A percentile compares a stretch with the other conserved stretches of the same genome.
Conservation (phyloP, 2,113 vertebrate species). For the Lasiurus cinereus region DNA sequence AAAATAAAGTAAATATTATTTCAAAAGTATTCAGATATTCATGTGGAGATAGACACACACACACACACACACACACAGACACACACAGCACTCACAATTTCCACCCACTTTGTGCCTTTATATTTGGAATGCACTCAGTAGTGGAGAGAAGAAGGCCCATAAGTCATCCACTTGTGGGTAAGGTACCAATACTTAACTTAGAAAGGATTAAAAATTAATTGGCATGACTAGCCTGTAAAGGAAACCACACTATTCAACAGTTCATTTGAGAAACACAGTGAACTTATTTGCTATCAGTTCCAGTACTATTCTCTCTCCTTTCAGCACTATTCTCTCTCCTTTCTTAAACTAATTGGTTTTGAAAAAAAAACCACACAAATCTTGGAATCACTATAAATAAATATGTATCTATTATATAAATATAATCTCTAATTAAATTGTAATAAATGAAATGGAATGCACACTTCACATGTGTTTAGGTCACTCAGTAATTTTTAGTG, state of each 20-base stretch:
- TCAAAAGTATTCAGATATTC: background rate
- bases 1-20: background rate
- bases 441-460: conserved; percentile 32
- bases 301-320: background rate
- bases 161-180: background rate
- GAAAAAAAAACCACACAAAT: background rate
- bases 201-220: conserved; percentile 29
- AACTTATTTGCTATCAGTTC: background rate
- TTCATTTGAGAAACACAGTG: conserved; percentile 3
- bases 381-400: conserved; percentile 8
- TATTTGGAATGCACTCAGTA: background rate
- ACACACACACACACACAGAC: background rate
- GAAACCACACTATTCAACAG: background rate
- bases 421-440: conserved; percentile 3
- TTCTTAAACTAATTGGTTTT: conserved; percentile 1
- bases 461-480: conserved; percentile 19
- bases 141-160: background rate
- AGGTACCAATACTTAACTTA: conserved; percentile 9
- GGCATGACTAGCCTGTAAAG: background rate
- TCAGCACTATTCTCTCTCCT: background rate
- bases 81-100: background rate
- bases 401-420: conserved; percentile 28
- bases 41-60: background rate
- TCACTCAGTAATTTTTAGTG: conserved; percentile 54
- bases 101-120: background rate